Evolutionary conservation across 2,888 invertebrate species (phyloP).

Genomic region (Lypha dubia): DNA sequence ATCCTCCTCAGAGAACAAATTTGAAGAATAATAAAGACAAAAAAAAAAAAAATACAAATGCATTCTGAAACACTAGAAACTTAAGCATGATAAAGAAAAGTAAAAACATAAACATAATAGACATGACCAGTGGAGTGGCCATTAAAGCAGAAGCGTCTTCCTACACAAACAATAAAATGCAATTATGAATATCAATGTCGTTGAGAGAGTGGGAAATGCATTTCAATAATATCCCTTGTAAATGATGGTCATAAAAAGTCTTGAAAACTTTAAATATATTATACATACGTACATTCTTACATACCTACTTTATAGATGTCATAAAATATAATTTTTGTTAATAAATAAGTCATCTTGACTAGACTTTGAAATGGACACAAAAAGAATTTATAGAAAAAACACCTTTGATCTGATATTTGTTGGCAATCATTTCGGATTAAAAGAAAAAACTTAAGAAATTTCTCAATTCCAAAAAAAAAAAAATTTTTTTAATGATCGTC

Average conservation of each 20-base stretch:
- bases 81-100: constrained; percentile 30
- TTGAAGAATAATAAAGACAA: background rate
- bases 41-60: constrained; percentile 31
- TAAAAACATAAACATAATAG: constrained; percentile 16
- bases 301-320: background rate
- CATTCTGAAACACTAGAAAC: constrained; percentile 30
- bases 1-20: constrained; percentile 5
- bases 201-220: constrained; percentile 5
- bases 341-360: background rate
- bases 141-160: constrained; percentile 33
- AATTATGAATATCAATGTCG: constrained; percentile 14
- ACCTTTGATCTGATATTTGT: background rate
- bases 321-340: background rate
- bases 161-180: constrained; percentile 26
- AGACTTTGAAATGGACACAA: background rate
- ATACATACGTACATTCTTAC: background rate
- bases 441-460: background rate
- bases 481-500: too few species aligned
- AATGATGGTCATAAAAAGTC: constrained; percentile 15
- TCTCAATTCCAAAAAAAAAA: too few species aligned
- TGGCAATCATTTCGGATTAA: background rate
- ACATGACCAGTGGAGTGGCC: constrained; percentile 36
- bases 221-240: background rate
- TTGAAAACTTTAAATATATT: background rate
- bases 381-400: background rate